Conservation (phyloP, 1,140 invertebrate species). For the Chlorops oryzae region DNA sequence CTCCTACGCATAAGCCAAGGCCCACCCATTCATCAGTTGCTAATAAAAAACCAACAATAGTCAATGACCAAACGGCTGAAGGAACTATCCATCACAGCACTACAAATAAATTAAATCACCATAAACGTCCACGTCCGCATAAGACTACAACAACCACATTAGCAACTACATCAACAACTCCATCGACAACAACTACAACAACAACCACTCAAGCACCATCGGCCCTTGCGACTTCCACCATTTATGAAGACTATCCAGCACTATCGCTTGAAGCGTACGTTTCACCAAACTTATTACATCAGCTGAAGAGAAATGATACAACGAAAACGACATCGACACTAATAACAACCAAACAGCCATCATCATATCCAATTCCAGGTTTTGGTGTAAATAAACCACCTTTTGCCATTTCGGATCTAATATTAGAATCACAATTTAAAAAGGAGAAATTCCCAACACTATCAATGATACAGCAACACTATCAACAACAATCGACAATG, state of each 20-base stretch:
- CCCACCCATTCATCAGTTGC: constrained; percentile 6
- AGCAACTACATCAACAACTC: constrained; percentile 19
- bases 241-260: constrained; percentile 22
- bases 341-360: constrained; percentile 19
- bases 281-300: neutral
- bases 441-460: constrained; percentile 29
- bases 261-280: constrained; percentile 10
- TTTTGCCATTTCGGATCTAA: neutral
- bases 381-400: constrained; percentile 20
- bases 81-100: neutral
- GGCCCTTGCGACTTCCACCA: constrained; percentile 14
- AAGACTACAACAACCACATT: constrained; percentile 32
- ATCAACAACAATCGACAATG: constrained; percentile 24
- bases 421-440: constrained; percentile 18
- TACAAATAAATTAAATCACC: neutral
- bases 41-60: no score
- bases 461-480: constrained; percentile 26
- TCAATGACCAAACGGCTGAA: no score
- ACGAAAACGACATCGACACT: constrained; percentile 21
- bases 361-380: constrained; percentile 31
- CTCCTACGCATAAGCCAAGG: constrained; percentile 29
- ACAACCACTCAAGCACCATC: constrained; percentile 23
- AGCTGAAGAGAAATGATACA: neutral
- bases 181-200: constrained; percentile 6
- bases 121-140: constrained; percentile 25